Evolutionary conservation across 2,797 vertebrate genomes (phyloP).

Genomic region (Rhinichthys osculus): DNA sequence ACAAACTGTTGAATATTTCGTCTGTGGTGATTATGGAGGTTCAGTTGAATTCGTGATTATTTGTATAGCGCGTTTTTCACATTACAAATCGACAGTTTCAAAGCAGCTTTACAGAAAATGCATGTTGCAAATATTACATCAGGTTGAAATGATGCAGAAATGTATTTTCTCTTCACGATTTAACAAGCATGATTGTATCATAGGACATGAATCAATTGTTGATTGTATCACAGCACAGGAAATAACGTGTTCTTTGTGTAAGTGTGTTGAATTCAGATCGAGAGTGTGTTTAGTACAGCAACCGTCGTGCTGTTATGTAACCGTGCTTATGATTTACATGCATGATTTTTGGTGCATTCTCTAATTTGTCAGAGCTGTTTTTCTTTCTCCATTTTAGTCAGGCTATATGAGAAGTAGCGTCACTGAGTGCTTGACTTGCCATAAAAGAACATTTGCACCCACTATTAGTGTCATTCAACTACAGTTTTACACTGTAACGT

Average conservation of each 20-base stretch:
- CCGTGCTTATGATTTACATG: neutral
- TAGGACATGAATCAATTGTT: neutral
- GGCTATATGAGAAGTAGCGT: neutral
- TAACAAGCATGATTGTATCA: neutral
- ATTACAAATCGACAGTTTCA: neutral
- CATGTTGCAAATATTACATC: neutral
- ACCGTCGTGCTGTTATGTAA: neutral
- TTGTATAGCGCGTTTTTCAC: neutral
- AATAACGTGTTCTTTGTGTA: neutral
- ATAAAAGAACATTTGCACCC: neutral
- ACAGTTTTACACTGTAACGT: neutral
- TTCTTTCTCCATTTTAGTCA: neutral
- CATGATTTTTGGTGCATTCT: neutral
- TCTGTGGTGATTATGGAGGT: neutral
- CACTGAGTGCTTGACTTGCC: neutral
- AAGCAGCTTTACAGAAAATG: neutral
- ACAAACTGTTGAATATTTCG: neutral
- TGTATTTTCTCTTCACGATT: neutral
- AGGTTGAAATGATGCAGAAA: neutral
- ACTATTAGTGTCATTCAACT: neutral
- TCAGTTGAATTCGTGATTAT: neutral
- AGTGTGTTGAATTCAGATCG: neutral
- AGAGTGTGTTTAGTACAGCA: neutral
- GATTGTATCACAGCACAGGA: neutral
- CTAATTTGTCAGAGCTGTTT: neutral